These are phyloP conservation scores for Hylaeus volcanicus DNA, from an alignment of 1,140 invertebrate species.

Conservation along the genomic window DNA sequence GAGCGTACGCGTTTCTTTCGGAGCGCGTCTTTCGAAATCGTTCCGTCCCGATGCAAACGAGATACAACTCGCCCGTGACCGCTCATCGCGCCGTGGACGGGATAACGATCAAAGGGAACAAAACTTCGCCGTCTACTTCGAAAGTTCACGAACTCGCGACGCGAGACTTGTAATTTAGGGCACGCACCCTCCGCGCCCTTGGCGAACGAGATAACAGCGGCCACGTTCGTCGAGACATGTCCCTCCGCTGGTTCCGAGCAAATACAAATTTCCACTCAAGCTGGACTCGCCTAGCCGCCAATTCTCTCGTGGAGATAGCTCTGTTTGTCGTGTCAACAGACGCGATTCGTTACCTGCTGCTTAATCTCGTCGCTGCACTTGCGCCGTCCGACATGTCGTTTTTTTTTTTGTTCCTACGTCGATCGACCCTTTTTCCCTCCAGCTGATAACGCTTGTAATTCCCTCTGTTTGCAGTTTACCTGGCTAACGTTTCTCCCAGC, in stretches of 20 bases:
- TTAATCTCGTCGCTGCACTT: constrained; percentile 36
- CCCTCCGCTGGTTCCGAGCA: constrained; percentile 15
- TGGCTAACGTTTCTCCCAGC: not conserved
- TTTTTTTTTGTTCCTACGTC: not conserved
- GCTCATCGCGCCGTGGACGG: not conserved
- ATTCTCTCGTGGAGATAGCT: constrained; percentile 21
- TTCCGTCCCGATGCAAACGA: not conserved
- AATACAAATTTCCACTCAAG: constrained; percentile 35
- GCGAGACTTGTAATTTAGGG: too few relatives aligned
- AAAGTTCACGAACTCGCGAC: not conserved
- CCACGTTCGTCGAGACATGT: constrained; percentile 2
- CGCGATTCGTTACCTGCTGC: constrained; percentile 30
- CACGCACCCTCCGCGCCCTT: not conserved
- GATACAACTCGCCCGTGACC: not conserved
- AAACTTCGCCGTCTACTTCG: too few relatives aligned
- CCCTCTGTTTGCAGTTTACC: not conserved
- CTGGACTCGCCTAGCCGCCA: not conserved
- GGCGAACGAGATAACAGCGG: constrained; percentile 22
- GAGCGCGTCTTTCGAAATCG: not conserved
- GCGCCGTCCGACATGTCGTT: not conserved
- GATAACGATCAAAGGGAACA: too few relatives aligned
- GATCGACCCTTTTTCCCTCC: not conserved
- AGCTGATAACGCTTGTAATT: constrained; percentile 4
- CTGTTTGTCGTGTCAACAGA: constrained; percentile 45
- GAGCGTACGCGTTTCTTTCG: not conserved